Conservation (phyloP, 2,113 vertebrate genomes). For the Anarrhichthys ocellatus region DNA sequence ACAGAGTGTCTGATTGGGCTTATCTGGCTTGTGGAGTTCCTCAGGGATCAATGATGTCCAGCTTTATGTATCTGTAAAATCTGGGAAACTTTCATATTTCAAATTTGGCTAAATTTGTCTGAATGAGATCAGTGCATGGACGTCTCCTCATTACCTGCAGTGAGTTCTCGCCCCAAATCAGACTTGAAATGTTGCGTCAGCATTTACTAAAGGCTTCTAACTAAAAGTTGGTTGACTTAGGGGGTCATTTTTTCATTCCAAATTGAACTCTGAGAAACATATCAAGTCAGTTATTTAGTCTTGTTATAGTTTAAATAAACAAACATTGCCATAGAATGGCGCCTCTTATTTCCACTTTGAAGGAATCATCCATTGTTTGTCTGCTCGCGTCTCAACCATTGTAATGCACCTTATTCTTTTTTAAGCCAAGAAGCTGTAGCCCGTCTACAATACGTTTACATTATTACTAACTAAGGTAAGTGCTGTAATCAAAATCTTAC, state of each 20-base stretch:
- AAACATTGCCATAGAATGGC: neutral
- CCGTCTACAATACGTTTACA: constrained; percentile 7
- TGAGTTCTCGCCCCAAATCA: neutral
- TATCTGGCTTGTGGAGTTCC: neutral
- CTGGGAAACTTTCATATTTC: neutral
- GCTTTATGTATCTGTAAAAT: neutral
- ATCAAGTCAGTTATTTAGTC: neutral
- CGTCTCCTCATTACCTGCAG: neutral
- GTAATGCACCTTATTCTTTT: neutral
- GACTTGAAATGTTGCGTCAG: neutral
- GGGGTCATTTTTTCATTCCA: neutral
- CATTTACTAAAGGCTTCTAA: neutral
- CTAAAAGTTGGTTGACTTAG: neutral
- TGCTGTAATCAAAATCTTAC: neutral
- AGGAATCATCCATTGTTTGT: constrained; percentile 9
- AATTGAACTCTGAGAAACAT: constrained; percentile 10
- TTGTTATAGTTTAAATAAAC: neutral
- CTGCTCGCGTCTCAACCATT: neutral
- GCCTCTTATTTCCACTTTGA: neutral
- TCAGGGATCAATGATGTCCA: neutral
- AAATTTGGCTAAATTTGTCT: neutral
- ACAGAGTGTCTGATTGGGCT: neutral
- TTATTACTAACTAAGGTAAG: neutral
- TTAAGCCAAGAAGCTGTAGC: constrained; percentile 7
- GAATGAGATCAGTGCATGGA: neutral